Evolutionary conservation across 92 coral and sea anemone species (phyloP).

Genomic region (Paramuricea clavata): DNA sequence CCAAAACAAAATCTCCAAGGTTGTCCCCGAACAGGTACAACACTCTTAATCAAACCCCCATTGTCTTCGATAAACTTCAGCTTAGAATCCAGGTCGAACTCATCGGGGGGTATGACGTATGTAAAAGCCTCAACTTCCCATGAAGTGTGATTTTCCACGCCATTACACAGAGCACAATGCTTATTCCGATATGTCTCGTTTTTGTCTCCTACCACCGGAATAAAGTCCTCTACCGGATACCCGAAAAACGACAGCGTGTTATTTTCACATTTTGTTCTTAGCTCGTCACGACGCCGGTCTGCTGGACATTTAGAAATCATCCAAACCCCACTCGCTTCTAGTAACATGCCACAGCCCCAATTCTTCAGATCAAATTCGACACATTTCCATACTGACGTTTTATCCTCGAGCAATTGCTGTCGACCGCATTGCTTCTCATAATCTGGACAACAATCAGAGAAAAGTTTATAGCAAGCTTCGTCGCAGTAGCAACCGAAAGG

Average conservation of each 20-base stretch:
- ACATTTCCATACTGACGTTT: no score
- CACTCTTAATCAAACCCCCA: not conserved
- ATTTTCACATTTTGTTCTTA: not conserved
- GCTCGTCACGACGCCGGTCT: not conserved
- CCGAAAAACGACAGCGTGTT: not conserved
- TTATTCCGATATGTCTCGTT: no score
- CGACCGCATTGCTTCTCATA: not conserved
- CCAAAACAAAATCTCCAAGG: no score
- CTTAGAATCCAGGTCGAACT: no score
- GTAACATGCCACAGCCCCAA: no score
- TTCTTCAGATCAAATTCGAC: no score
- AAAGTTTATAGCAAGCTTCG: not conserved
- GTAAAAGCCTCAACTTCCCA: no score
- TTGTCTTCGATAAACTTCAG: not conserved
- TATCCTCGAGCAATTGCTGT: no score
- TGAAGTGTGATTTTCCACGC: no score
- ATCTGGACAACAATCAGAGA: conserved; percentile 16
- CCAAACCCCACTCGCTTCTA: no score
- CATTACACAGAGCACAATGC: no score
- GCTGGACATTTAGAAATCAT: conserved; percentile 8
- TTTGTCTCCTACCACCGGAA: conserved; percentile 12
- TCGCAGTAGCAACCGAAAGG: not conserved
- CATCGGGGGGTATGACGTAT: no score
- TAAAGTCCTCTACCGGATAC: not conserved
- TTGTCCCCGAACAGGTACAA: not conserved